Evolutionary conservation across 2,797 vertebrate species (phyloP).

Genomic region (Anguilla marmorata): DNA sequence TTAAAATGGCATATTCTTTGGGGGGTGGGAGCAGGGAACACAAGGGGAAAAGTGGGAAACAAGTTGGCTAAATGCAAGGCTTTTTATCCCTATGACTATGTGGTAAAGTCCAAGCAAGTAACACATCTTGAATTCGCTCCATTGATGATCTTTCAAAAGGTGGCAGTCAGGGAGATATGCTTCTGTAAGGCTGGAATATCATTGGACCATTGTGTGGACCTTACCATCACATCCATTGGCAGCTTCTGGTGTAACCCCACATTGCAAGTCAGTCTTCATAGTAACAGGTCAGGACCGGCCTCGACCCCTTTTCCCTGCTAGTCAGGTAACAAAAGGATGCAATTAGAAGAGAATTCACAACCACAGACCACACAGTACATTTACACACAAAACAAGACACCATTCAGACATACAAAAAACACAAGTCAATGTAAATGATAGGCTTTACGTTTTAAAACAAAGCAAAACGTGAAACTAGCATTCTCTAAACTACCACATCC

Average conservation of each 20-base stretch:
- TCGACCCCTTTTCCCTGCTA: slow-evolving; percentile 96
- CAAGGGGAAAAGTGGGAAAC: slow-evolving; percentile 12
- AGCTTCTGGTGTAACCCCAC: slow-evolving; percentile 86
- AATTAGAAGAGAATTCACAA: slow-evolving; percentile 87
- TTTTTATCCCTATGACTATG: slow-evolving; percentile 36
- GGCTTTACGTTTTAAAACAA: neutral
- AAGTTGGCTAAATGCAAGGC: slow-evolving; percentile 42
- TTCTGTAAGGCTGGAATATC: slow-evolving; percentile 84
- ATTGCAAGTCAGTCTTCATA: slow-evolving; percentile 90
- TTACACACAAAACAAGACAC: slow-evolving; percentile 19
- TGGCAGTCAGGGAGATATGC: slow-evolving; percentile 65
- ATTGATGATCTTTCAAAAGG: slow-evolving; percentile 53
- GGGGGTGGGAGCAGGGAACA: slow-evolving; percentile 26
- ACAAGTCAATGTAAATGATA: slow-evolving; percentile 9
- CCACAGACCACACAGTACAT: slow-evolving; percentile 30
- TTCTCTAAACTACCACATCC: slow-evolving; percentile 27
- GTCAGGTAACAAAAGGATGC: slow-evolving; percentile 98
- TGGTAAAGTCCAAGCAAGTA: slow-evolving; percentile 40
- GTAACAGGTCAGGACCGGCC: slow-evolving; percentile 90
- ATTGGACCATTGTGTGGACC: slow-evolving; percentile 81
- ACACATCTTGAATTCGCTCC: slow-evolving; percentile 40
- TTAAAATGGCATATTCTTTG: slow-evolving; percentile 36
- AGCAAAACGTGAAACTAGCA: neutral
- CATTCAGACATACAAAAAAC: slow-evolving; percentile 15
- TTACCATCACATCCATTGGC: slow-evolving; percentile 89